Conservation (phyloP, 2,113 vertebrate genomes). For the Triplophysa siluroides region DNA sequence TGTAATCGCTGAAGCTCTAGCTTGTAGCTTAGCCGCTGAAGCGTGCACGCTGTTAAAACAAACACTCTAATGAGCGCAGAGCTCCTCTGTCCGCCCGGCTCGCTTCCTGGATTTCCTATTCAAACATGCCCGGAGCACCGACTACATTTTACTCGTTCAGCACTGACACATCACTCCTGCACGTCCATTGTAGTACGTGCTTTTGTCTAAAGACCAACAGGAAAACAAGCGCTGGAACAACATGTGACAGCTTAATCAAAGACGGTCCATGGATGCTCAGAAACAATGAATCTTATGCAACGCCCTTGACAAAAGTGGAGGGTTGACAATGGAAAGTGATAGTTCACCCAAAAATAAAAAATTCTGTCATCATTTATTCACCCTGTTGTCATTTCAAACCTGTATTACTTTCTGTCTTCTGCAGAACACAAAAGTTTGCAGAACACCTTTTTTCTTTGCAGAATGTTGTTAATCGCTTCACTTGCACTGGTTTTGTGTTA, state of each 20-base stretch:
- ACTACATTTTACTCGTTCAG: constrained; percentile 1
- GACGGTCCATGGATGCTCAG: not conserved
- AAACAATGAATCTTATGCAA: not conserved
- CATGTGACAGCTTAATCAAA: constrained; percentile 23
- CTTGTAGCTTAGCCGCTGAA: constrained; percentile 44
- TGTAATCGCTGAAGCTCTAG: constrained; percentile 47
- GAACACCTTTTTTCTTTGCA: no score
- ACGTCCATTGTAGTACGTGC: constrained; percentile 6
- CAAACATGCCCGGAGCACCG: not conserved
- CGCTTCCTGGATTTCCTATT: constrained; percentile 32
- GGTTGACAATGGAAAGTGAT: not conserved
- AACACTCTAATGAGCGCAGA: constrained; percentile 51
- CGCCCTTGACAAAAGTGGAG: constrained; percentile 7
- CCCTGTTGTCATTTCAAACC: not conserved
- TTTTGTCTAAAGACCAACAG: constrained; percentile 16
- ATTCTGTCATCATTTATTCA: not conserved
- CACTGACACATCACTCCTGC: constrained; percentile 12
- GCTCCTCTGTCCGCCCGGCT: constrained; percentile 30
- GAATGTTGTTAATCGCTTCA: no score
- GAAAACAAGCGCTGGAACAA: constrained; percentile 21
- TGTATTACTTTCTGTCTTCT: not conserved
- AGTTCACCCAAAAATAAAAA: not conserved
- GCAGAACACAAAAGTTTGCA: not conserved
- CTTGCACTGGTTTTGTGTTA: no score
- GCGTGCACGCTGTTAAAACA: constrained; percentile 49